Conservation (phyloP, 53 echinoderm and acorn worm genomes). For the Glandiceps talaboti region DNA sequence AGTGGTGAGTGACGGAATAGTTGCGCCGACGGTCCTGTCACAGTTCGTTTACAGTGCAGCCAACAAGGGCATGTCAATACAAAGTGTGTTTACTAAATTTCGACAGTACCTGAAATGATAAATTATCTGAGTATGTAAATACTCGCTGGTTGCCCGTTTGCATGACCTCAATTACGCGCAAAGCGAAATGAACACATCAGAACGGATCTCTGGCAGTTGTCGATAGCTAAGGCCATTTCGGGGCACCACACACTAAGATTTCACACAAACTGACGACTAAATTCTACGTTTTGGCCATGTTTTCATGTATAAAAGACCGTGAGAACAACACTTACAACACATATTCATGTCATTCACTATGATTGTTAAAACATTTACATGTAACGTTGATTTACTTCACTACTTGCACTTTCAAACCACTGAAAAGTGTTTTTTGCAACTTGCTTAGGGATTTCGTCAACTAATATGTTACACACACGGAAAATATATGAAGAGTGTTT, state of each 20-base stretch:
- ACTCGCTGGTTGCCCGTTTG: background rate
- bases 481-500: too few species aligned
- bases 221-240: background rate
- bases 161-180: background rate
- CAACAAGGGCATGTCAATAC: background rate
- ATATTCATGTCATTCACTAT: too few species aligned
- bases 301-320: too few species aligned
- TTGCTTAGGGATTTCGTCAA: too few species aligned
- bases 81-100: background rate
- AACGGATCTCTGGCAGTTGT: background rate
- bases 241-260: background rate
- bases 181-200: background rate
- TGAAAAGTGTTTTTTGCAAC: too few species aligned
- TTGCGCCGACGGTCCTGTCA: background rate
- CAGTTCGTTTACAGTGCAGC: background rate
- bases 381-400: too few species aligned
- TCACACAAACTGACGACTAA: too few species aligned
- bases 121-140: background rate
- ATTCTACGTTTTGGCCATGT: too few species aligned
- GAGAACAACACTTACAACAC: too few species aligned
- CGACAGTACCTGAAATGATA: background rate
- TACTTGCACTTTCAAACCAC: too few species aligned
- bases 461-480: too few species aligned
- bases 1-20: background rate
- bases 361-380: too few species aligned